Conservation (phyloP, 2,797 vertebrate species). For the Octomys mimax region DNA sequence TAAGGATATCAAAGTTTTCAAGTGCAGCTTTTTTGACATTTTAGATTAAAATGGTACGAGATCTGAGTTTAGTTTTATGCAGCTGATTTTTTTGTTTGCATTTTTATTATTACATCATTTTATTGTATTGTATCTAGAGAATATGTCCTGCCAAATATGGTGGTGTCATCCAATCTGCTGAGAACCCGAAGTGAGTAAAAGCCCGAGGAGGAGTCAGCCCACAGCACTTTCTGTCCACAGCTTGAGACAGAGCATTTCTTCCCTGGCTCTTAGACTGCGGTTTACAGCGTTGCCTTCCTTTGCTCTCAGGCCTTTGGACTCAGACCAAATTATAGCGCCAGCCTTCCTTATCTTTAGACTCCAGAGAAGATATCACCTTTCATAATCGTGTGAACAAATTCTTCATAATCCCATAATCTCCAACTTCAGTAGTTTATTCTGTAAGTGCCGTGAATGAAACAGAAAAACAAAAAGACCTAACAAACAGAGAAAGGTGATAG, state of each 20-base stretch:
- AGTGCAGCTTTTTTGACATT: neutral
- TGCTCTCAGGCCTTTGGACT: neutral
- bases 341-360: neutral
- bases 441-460: neutral
- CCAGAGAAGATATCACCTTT: neutral
- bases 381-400: neutral
- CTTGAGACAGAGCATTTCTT: neutral
- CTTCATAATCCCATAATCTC: neutral
- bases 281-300: no score
- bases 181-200: neutral
- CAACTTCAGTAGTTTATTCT: no score
- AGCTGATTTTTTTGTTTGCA: neutral
- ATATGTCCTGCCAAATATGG: neutral
- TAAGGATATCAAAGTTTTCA: neutral
- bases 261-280: neutral
- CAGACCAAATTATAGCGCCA: neutral
- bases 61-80: constrained; percentile 17
- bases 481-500: neutral
- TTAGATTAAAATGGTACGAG: neutral
- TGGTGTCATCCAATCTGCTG: neutral
- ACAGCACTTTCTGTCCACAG: neutral
- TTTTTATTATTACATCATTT: neutral
- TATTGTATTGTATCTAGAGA: neutral
- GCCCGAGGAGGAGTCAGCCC: neutral
- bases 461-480: neutral